phyloP scores from a whole-genome alignment of 2,113 vertebrate genomes.

The Passer domesticus region DNA sequence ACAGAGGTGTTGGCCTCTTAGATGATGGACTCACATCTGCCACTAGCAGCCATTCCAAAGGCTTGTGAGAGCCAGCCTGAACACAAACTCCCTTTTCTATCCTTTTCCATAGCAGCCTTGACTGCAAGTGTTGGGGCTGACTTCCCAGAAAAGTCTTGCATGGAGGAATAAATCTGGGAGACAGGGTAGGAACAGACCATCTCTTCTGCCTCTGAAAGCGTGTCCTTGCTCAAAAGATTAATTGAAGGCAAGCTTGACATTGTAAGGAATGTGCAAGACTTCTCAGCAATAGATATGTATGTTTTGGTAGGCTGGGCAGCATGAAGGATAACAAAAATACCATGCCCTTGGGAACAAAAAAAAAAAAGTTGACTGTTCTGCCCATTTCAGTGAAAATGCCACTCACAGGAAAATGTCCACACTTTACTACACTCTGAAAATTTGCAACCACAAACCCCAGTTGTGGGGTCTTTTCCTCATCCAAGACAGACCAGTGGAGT shows the following conservation, averaged over 20 bases:
- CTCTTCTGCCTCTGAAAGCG: neutral
- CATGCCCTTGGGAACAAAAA: neutral
- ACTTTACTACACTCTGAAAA: neutral
- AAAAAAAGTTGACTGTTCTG: neutral
- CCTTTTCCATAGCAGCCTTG: neutral
- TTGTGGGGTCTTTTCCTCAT: neutral
- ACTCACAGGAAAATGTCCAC: neutral
- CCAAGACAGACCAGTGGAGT: neutral
- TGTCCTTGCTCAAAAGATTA: neutral
- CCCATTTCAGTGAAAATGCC: neutral
- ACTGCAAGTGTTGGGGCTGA: rapidly evolving
- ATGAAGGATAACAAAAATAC: neutral
- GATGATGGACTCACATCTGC: neutral
- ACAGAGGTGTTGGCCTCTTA: neutral
- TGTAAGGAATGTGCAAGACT: neutral
- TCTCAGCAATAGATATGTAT: neutral
- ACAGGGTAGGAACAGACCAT: rapidly evolving
- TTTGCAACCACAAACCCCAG: neutral
- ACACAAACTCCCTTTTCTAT: neutral
- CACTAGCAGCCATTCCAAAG: neutral
- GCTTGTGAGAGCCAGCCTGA: rapidly evolving
- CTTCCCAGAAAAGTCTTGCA: neutral
- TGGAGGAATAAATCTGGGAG: neutral
- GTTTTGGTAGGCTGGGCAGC: neutral
- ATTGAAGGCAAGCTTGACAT: neutral